phyloP scores from a whole-genome alignment of 2,113 vertebrate genomes.

The Morone saxatilis region DNA sequence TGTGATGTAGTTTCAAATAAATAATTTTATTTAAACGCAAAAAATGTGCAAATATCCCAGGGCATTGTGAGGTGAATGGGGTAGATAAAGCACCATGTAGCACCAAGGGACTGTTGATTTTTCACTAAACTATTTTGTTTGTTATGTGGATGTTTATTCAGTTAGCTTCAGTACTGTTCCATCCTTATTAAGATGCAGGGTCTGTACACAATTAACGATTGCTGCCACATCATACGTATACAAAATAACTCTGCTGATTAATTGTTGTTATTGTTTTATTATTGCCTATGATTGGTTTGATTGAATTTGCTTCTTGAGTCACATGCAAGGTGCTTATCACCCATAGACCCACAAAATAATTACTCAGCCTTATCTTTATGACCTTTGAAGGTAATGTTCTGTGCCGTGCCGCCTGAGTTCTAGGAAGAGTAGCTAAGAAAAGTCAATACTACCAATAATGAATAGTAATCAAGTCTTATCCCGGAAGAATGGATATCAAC shows the following conservation, averaged over 20 bases:
- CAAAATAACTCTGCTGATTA: slow-evolving; percentile 52
- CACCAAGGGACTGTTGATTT: slow-evolving; percentile 43
- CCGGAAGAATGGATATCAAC: slow-evolving; percentile 22
- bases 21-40: slow-evolving; percentile 58
- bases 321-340: slow-evolving; percentile 61
- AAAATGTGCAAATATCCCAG: slow-evolving; percentile 51
- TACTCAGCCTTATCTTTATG: slow-evolving; percentile 62
- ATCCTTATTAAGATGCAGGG: slow-evolving; percentile 35
- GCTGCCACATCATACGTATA: slow-evolving; percentile 25
- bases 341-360: slow-evolving; percentile 59
- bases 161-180: slow-evolving; percentile 34
- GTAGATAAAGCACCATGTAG: slow-evolving; percentile 48
- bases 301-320: slow-evolving; percentile 56
- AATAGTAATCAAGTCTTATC: slow-evolving; percentile 34
- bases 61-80: slow-evolving; percentile 52
- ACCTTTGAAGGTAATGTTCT: slow-evolving; percentile 62
- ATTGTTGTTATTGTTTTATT: slow-evolving; percentile 51
- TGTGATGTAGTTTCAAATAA: slow-evolving; percentile 49
- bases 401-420: background rate
- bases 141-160: slow-evolving; percentile 49
- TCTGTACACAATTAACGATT: slow-evolving; percentile 26
- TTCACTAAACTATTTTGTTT: slow-evolving; percentile 62
- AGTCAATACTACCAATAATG: slow-evolving; percentile 38
- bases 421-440: slow-evolving; percentile 35
- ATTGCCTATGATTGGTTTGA: slow-evolving; percentile 54